Base-by-base conservation (phyloP, 1,140 invertebrate genomes). In the Neodiprion lecontei region DNA sequence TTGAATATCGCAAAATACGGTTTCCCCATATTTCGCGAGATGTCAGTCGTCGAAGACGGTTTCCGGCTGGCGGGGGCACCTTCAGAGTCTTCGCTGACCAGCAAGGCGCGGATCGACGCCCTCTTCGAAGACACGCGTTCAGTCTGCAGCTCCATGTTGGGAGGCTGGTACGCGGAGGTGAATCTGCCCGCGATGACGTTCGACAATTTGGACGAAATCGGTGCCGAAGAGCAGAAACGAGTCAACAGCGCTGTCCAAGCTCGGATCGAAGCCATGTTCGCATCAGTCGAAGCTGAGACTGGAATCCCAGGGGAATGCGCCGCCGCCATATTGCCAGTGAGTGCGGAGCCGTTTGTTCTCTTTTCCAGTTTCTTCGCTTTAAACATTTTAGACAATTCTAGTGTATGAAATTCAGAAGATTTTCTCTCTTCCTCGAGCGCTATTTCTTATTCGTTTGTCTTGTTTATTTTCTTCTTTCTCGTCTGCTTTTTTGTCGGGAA, bases 181-280 rank as follows among this genome's bases (percentile, higher is more conserved):
- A 61, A 61, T 61, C n/a, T 61, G n/a, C 53, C 53, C 53, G 48
- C 72, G n/a, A 76, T 78, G 49, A 67, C 72, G 10, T 12, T 61
- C 1, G 50, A 28, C 14, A 78, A 40, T 48, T 48, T 72, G 11
- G 78, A 80, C 7, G 81, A 85, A 2, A 17, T 75, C 17, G 76
- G 77, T n/a, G 75, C 81, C 2, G 87, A 88, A 7, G 85, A 87
- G 72, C 85, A 88, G 74, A 81, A 79, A 61, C 83, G 83, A 77
- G 90, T 91, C 23, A 92, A 93, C 80, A 95, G 95, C 79, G 93
- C 92, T 17, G 95, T 96, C 7, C 95, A 96, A 84, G 94, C 94
- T 10, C 91, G 93, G 75, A 96, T 96, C 81, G 95, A 96, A 83
- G 92, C 93, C 79, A 95, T 96, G 91, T 96, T 96, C 82, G 92